Percentiles rank a stretch among this genome's conserved stretches.
These are phyloP conservation scores for Pseudococcus viburni DNA, from an alignment of 2,888 invertebrate species.

Conservation along the genomic window DNA sequence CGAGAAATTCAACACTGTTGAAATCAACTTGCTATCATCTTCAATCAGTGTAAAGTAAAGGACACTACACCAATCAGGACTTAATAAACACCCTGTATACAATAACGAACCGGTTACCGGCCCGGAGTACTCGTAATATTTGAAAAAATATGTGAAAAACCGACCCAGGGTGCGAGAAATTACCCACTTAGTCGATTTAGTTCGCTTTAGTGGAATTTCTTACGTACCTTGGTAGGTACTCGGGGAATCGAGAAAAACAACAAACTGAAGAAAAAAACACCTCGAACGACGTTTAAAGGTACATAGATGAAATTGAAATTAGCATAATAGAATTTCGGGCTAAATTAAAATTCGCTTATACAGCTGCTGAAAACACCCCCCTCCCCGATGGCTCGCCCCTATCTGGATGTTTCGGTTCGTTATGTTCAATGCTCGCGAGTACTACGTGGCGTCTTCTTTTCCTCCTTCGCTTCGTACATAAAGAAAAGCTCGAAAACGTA, in stretches of 20 bases:
- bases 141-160: neutral
- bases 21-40: no score
- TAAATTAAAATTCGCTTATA: constrained; percentile 16
- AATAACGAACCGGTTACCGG: neutral
- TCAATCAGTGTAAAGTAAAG: no score
- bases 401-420: neutral
- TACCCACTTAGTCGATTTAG: neutral
- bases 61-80: no score
- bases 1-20: no score
- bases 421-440: neutral
- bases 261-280: neutral
- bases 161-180: neutral
- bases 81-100: neutral
- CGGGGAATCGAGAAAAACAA: neutral
- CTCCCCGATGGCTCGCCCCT: neutral
- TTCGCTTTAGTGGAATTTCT: neutral
- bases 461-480: neutral
- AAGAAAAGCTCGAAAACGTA: neutral
- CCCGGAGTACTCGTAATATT: neutral
- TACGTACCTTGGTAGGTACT: no score
- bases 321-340: constrained; percentile 18
- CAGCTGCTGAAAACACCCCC: constrained; percentile 4
- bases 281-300: neutral
- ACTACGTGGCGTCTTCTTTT: neutral
- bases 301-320: neutral